Percentiles rank a stretch among this genome's conserved stretches.
phyloP scores from a whole-genome alignment of 2,888 invertebrate genomes.

The Piscicola geometra region DNA sequence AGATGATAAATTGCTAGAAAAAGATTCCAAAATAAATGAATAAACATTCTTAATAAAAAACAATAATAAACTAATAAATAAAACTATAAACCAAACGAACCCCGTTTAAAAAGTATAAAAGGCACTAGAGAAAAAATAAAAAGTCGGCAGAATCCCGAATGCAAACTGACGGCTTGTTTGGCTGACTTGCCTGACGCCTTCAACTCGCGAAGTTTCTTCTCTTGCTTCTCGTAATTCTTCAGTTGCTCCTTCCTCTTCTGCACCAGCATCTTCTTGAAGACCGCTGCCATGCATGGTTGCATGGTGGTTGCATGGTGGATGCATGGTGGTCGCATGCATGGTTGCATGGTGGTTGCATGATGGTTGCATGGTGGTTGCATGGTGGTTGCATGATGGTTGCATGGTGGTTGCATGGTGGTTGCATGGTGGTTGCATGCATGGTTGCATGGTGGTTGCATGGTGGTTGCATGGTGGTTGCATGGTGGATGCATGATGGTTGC shows the following conservation, averaged over 20 bases:
- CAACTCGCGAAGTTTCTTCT: slow-evolving; percentile 86
- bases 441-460: too few relatives aligned
- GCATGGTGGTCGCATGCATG: background rate
- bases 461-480: too few relatives aligned
- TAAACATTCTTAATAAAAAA: background rate
- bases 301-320: background rate
- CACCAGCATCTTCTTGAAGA: slow-evolving; percentile 95
- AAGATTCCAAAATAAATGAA: background rate
- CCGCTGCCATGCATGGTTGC: slow-evolving; percentile 43
- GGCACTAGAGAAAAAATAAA: background rate
- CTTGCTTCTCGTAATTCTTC: slow-evolving; percentile 97
- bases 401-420: too few relatives aligned
- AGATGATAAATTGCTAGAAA: too few relatives aligned
- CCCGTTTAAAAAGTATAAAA: background rate
- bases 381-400: too few relatives aligned
- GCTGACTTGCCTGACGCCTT: slow-evolving; percentile 92
- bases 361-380: too few relatives aligned
- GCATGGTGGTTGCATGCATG: too few relatives aligned
- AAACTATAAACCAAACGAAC: too few relatives aligned
- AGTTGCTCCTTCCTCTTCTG: slow-evolving; percentile 91
- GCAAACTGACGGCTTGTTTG: slow-evolving; percentile 70
- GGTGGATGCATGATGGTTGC: too few relatives aligned
- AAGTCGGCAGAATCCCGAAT: too few relatives aligned
- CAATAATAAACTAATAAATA: background rate
- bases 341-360: background rate